A percentile compares a stretch with the other conserved stretches of the same genome.
Evolutionary conservation across 2,888 invertebrate genomes (phyloP).

Genomic region (Cosmorhoe ocellata): DNA sequence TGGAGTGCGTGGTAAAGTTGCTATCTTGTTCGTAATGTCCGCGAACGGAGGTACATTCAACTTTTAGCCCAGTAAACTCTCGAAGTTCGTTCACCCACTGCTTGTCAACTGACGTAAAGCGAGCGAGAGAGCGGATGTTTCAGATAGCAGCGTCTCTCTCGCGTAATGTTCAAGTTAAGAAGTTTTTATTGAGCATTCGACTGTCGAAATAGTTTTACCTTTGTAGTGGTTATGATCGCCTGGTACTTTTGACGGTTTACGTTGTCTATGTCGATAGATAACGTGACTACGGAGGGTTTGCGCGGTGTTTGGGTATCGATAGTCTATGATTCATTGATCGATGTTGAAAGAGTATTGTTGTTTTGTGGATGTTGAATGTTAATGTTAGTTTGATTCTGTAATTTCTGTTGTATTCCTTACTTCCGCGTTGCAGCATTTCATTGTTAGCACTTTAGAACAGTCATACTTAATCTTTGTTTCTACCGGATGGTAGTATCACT

Average conservation of each 20-base stretch:
- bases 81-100: conserved; percentile 81
- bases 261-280: conserved; percentile 74
- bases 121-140: conserved; percentile 59
- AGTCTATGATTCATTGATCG: conserved; percentile 3
- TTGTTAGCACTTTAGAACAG: not conserved
- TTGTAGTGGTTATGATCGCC: conserved; percentile 67
- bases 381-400: not conserved
- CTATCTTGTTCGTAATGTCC: conserved; percentile 83
- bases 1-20: conserved; percentile 74
- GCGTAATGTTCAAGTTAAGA: conserved; percentile 71
- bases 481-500: too few relatives aligned
- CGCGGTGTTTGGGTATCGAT: conserved; percentile 46
- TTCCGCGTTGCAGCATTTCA: not conserved
- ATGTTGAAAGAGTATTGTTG: not conserved
- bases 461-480: not conserved
- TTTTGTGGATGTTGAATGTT: not conserved
- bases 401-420: not conserved
- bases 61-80: conserved; percentile 83
- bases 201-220: conserved; percentile 76
- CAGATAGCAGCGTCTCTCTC: conserved; percentile 64
- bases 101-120: conserved; percentile 80
- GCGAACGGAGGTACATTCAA: conserved; percentile 82
- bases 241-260: conserved; percentile 77
- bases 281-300: conserved; percentile 51
- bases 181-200: conserved; percentile 73